Evolutionary conservation across 2,888 invertebrate genomes (phyloP).

Genomic region (Junonia oenone): DNA sequence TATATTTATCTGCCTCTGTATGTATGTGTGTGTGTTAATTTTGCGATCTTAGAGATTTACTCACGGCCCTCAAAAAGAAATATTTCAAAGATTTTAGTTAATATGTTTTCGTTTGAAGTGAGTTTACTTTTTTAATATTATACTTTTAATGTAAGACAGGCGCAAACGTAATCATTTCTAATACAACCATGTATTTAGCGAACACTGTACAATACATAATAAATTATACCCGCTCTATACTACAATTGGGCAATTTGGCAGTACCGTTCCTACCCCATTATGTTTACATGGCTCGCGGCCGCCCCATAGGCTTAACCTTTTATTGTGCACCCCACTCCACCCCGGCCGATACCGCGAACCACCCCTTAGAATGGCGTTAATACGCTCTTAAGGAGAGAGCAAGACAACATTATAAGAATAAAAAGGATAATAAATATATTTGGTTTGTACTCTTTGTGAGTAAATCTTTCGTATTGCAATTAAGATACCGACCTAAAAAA

Average conservation of each 20-base stretch:
- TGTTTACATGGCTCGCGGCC: conserved; percentile 11
- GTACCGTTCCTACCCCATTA: conserved; percentile 16
- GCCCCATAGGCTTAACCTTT: conserved; percentile 61
- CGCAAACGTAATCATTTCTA: neutral
- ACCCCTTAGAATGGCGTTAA: conserved; percentile 42
- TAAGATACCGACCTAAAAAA: no score
- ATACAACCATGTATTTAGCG: neutral
- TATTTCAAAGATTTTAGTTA: no score
- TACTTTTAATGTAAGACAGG: no score
- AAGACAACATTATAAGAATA: conserved; percentile 39
- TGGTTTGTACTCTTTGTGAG: neutral
- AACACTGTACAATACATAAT: neutral
- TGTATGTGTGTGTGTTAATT: no score
- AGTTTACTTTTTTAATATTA: no score
- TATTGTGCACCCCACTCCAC: conserved; percentile 48
- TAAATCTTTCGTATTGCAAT: no score
- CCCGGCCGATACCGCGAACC: conserved; percentile 43
- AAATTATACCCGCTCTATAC: neutral
- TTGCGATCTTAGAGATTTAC: no score
- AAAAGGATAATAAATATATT: conserved; percentile 9
- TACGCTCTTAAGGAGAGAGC: conserved; percentile 43
- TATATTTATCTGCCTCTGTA: no score
- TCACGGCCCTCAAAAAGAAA: no score
- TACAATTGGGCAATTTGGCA: neutral
- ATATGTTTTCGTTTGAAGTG: no score